Evolutionary conservation across 2,797 vertebrate genomes (phyloP).

Genomic region (Pantherophis alleghaniensis): DNA sequence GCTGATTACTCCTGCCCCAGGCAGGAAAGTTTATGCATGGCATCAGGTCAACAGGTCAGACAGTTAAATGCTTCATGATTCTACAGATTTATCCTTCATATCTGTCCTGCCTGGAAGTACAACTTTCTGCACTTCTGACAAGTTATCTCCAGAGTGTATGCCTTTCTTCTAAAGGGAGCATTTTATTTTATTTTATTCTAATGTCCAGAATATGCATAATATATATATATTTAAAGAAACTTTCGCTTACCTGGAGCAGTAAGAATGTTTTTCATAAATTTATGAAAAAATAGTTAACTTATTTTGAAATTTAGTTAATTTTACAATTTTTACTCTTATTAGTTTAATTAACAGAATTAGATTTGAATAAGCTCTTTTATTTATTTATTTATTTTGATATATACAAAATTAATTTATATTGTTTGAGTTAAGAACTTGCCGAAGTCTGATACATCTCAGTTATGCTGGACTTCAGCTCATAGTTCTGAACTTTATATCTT

Average conservation of each 20-base stretch:
- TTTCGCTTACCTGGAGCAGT: not conserved
- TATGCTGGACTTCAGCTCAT: not conserved
- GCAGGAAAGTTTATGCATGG: conserved; percentile 65
- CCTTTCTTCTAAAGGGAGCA: conserved; percentile 28
- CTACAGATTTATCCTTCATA: conserved; percentile 52
- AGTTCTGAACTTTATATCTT: not conserved
- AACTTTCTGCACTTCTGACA: conserved; percentile 19
- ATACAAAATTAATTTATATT: not conserved
- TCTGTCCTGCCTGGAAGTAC: conserved; percentile 41
- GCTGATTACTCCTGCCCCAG: conserved; percentile 59
- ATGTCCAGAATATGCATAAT: not conserved
- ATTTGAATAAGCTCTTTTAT: not conserved
- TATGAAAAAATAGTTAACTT: not conserved
- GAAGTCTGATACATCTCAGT: not conserved
- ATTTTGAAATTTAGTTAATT: not conserved
- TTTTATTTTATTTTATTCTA: not conserved
- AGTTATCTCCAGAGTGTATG: conserved; percentile 21
- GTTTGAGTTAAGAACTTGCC: not conserved
- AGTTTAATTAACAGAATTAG: not conserved
- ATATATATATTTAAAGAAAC: too few relatives aligned
- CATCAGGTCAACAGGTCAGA: conserved; percentile 59
- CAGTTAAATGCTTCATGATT: conserved; percentile 61
- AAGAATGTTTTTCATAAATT: not conserved
- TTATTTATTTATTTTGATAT: not conserved
- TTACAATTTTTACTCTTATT: not conserved